phyloP scores from a whole-genome alignment of 2,888 invertebrate genomes.

The Orthonevra nobilis region DNA sequence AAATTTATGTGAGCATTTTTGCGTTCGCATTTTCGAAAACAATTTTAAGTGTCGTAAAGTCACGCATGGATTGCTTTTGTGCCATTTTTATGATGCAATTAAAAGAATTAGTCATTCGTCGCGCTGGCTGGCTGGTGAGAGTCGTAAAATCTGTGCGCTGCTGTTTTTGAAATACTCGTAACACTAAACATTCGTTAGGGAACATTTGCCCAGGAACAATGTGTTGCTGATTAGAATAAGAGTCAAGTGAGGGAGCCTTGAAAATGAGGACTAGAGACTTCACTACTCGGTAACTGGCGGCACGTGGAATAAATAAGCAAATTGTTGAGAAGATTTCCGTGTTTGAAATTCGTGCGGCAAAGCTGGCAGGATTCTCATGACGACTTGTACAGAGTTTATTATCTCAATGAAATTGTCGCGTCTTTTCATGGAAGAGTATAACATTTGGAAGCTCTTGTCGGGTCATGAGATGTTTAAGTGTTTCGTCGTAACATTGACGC shows the following conservation, averaged over 20 bases:
- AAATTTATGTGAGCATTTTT: constrained; percentile 42
- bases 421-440: too few relatives aligned
- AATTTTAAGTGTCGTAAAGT: constrained; percentile 57
- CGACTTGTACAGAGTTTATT: too few relatives aligned
- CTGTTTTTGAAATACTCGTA: constrained; percentile 4
- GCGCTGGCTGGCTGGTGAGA: constrained; percentile 25
- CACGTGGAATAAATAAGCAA: constrained; percentile 31
- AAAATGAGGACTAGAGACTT: too few relatives aligned
- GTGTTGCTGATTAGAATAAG: constrained; percentile 30
- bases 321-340: too few relatives aligned
- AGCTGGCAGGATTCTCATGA: too few relatives aligned
- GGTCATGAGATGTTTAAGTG: too few relatives aligned
- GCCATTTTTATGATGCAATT: constrained; percentile 60
- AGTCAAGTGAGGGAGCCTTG: neutral
- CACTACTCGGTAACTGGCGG: neutral
- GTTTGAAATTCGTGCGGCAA: too few relatives aligned
- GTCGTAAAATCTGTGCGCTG: constrained; percentile 31
- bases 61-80: constrained; percentile 49
- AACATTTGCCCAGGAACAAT: constrained; percentile 16
- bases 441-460: too few relatives aligned
- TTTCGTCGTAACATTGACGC: too few relatives aligned
- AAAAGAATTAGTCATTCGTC: constrained; percentile 58
- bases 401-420: too few relatives aligned
- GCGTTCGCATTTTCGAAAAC: constrained; percentile 39
- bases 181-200: constrained; percentile 12